Evolutionary conservation across 2,797 vertebrate species (phyloP), one percentile per base, ranked within the genome.

Genomic region (Cottoperca gobio): DNA sequence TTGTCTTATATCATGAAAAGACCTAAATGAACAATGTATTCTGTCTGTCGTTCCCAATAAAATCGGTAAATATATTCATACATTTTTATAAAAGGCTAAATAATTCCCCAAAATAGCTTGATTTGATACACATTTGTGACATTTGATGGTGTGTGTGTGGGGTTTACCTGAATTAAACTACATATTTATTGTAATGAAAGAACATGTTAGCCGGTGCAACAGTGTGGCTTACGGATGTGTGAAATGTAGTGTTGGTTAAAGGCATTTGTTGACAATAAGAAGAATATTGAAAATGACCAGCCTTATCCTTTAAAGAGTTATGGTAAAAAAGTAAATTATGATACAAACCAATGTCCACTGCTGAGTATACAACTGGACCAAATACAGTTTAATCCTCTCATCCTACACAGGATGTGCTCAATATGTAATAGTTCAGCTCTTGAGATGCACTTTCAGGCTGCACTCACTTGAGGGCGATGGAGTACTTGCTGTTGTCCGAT

Each of bases 391-490:
- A n/a, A 62, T 66, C 31, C 24, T 50, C 60, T 37, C 2, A 40
- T n/a, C 13, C 5, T 24, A 17, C 13, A 58, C 33, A 50, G 6
- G 19, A 16, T 63, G 23, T 23, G 7, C 58, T 70, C n/a, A 3
- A 0, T 54, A n/a, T 11, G 26, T 40, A 17, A 17, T 12, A 11
- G 19, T 50, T 53, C 21, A 33, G 19, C 31, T 40, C 2, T 37
- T 0, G 0, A 53, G 10, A 12, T 86, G 89, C 81, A 88, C 78
- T 79, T 85, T 19, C 85, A 52, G 53, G 17, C 7, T 52, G 39
- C n/a, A 88, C 98, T 97, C 94, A 99, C 98, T 97, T 99, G 53
- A 99, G 96, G 16, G 97, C 97, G n/a, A 99, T 99, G 90, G 97
- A 99, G 92, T 97, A 99, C 83, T 97, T 97, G 93, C 97, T 97